Evolutionary conservation across 2,888 invertebrate genomes (phyloP).

Genomic region (Papilio gigon): DNA sequence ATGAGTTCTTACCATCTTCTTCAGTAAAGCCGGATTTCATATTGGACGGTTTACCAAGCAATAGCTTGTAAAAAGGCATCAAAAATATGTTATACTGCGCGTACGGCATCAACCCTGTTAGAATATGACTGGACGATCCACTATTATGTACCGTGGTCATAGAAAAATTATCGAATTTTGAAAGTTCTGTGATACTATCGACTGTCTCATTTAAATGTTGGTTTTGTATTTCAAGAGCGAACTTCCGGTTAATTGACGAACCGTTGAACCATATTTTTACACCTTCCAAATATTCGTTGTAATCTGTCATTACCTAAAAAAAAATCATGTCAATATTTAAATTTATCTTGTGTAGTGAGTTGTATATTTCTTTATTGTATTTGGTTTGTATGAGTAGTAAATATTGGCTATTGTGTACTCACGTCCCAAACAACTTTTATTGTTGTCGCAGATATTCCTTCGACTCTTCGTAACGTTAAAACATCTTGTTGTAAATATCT

Average conservation of each 20-base stretch:
- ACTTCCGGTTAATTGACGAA: slow-evolving; percentile 67
- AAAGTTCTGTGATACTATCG: slow-evolving; percentile 67
- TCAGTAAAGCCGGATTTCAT: slow-evolving; percentile 91
- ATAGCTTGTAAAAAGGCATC: slow-evolving; percentile 92
- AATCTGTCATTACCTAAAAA: slow-evolving; percentile 76
- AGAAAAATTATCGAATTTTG: slow-evolving; percentile 82
- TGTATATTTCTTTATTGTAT: too few relatives aligned
- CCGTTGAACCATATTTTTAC: slow-evolving; percentile 85
- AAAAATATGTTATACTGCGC: slow-evolving; percentile 96
- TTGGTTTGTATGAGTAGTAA: too few relatives aligned
- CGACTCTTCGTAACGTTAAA: slow-evolving; percentile 86
- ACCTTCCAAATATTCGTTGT: slow-evolving; percentile 85
- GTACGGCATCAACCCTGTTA: slow-evolving; percentile 91
- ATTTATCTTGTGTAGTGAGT: too few relatives aligned
- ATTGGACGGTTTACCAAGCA: slow-evolving; percentile 96
- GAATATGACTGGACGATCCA: slow-evolving; percentile 87
- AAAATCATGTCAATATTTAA: slow-evolving; percentile 26
- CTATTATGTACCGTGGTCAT: slow-evolving; percentile 87
- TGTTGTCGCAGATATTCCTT: slow-evolving; percentile 88
- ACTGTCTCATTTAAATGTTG: slow-evolving; percentile 63
- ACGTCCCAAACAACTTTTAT: slow-evolving; percentile 92
- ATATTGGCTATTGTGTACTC: slow-evolving; percentile 70
- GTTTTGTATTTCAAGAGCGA: slow-evolving; percentile 61
- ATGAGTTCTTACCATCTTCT: slow-evolving; percentile 89
- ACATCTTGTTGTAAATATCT: slow-evolving; percentile 90